Evolutionary conservation across 2,113 vertebrate genomes (phyloP), one percentile per base, ranked within the genome.

Genomic region (Recurvirostra avosetta): DNA sequence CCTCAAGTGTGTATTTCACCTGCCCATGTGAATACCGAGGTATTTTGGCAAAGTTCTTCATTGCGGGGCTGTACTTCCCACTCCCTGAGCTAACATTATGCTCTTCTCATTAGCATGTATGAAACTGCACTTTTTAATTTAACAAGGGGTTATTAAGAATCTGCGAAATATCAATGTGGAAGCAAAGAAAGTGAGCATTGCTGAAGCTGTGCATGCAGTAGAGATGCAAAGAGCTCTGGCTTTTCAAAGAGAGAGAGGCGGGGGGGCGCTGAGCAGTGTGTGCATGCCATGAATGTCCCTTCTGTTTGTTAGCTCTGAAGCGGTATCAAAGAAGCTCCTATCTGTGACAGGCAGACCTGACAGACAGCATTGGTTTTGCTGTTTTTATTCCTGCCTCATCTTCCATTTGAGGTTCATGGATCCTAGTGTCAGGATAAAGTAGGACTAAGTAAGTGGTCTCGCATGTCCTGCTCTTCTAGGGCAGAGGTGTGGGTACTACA

Each of bases 281-380:
- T 59, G 45, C 58, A 83, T 50, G 63, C 26, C 19, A 11, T 94
- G 94, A 97, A 96, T 96, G 52, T 92, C 94, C 59, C 76, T 95
- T 94, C 90, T 96, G 92, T 96, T 94, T 88, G 82, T 85, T 75
- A 89, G 84, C 56, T 87, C 76, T 75, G 59, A 62, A 85, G 74
- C 1, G 0, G 71, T 79, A 55, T 94, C 88, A 95, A 88, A 96
- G 94, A 86, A 88, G 76, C 75, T 95, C 76, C 96, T 95, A 45
- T 95, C 83, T 95, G 50, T 75, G 79, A 88, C 75, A 78, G 86
- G 34, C 90, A 91, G 88, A 88, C 88, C 65, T 70, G 88, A 84
- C 59, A 96, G 75, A 62, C 43, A 49, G 47, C 52, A 65, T 66
- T 92, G 72, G 25, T 88, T 90, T 47, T 90, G 61, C 45, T 68